phyloP scores from a whole-genome alignment of 1,140 invertebrate species.

The Spodoptera litura region DNA sequence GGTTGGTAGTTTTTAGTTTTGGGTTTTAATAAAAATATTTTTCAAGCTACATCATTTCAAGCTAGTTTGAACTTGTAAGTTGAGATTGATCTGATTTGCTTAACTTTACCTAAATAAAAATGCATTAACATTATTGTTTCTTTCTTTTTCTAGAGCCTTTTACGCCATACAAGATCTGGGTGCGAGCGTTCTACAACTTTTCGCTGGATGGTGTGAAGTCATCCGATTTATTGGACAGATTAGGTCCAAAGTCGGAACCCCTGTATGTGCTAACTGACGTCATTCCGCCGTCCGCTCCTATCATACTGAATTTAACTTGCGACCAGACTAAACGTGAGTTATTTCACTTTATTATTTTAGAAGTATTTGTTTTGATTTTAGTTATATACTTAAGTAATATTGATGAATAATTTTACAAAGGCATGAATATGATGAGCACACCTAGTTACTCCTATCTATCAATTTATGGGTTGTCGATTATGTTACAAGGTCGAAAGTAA shows the following conservation, averaged over 20 bases:
- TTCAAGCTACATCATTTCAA: no score
- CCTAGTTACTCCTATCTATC: no score
- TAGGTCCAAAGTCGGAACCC: constrained; percentile 87
- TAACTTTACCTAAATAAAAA: no score
- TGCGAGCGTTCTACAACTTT: constrained; percentile 89
- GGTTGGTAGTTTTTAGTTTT: not conserved
- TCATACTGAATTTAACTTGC: constrained; percentile 93
- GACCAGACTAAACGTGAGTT: constrained; percentile 84
- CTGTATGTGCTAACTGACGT: constrained; percentile 93
- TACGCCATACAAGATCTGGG: constrained; percentile 94
- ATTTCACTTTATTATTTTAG: not conserved
- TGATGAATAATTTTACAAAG: no score
- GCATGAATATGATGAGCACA: no score
- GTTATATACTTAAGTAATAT: no score
- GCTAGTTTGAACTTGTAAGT: no score
- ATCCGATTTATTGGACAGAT: constrained; percentile 67
- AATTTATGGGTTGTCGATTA: no score
- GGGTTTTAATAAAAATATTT: no score
- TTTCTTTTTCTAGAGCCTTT: constrained; percentile 85
- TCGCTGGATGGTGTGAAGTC: constrained; percentile 69
- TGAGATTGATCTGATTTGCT: no score
- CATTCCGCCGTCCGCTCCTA: constrained; percentile 91
- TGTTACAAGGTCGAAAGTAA: no score
- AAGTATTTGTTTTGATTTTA: no score
- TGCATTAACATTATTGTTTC: not conserved